Base-by-base conservation (phyloP, 2,888 invertebrate genomes). In the Silvanus unidentatus region DNA sequence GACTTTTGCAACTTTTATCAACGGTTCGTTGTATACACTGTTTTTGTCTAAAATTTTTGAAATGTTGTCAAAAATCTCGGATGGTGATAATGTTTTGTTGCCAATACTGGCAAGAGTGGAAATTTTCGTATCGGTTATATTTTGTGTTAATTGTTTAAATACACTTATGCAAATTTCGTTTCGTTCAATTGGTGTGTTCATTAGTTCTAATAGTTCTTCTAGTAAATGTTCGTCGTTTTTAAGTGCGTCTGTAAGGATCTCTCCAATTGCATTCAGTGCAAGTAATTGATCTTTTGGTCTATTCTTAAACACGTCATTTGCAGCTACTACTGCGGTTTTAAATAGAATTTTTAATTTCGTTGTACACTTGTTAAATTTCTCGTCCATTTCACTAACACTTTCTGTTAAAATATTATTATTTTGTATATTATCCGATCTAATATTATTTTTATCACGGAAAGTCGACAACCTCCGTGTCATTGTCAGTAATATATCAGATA, bases 11-110 rank as follows among this genome's bases (percentile, higher is more conserved):
- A 86, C 75, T 52, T 81, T 81, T 65, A 79, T 79, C 53, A 86
- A 84, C 2, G 63, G 47, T 0, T 83, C 82, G 6, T 78, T 74
- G 15, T 84, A 76, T 49, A 82, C 73, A 53, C 75, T 75, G 58
- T 82, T 81, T 52, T 79, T 77, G 48, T 79, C 79, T 39, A 86
- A 71, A 44, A 85, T 78, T 53, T 80, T 76, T 13, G 78, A 75
- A 14, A 86, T 72, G 60, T 80, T 79, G 45, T 84, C 81, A 40
- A 82, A 73, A 0, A 84, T 74, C 11, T 80, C 77, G 48, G 79
- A 76, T 60, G 51, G 43, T 9, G 57, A 44, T 39, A 54, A 37
- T 34, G 51, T 55, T 32, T 53, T 47, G 12, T 44, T 42, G 5
- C 53, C 47, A n/a, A 63, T 49, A 16, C 50, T 53, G 39, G 55